Evolutionary conservation across 1,140 invertebrate genomes (phyloP).

Genomic region (Drosophila kohkoa): DNA sequence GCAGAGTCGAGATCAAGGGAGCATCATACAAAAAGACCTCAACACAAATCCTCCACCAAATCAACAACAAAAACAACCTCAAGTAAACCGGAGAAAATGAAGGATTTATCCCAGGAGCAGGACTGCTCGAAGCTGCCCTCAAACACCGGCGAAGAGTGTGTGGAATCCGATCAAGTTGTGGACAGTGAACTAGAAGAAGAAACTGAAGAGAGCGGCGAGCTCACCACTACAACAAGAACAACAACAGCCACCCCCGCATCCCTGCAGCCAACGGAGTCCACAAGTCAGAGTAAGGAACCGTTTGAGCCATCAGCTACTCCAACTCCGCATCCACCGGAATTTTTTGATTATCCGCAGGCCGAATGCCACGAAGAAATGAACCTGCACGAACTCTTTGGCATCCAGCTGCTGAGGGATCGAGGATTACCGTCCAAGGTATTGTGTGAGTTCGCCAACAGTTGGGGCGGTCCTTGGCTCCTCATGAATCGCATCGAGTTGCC

Average conservation of each 20-base stretch:
- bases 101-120: neutral
- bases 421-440: slow-evolving; percentile 55
- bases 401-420: slow-evolving; percentile 36
- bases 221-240: neutral
- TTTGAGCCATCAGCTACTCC: neutral
- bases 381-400: slow-evolving; percentile 64
- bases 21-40: neutral
- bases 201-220: neutral
- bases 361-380: slow-evolving; percentile 56
- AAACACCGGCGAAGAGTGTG: slow-evolving; percentile 12
- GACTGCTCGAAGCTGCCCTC: neutral
- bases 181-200: neutral
- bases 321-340: slow-evolving; percentile 44
- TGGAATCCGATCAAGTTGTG: neutral
- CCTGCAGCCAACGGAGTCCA: neutral
- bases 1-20: neutral
- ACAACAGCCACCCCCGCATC: neutral
- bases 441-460: slow-evolving; percentile 52
- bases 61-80: neutral
- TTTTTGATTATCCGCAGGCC: slow-evolving; percentile 57
- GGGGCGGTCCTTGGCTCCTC: slow-evolving; percentile 68
- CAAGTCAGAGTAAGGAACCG: neutral
- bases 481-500: slow-evolving; percentile 65
- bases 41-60: neutral
- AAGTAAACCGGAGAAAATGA: neutral